phyloP scores from a whole-genome alignment of 2,797 vertebrate species.

The Salarias fasciatus region DNA sequence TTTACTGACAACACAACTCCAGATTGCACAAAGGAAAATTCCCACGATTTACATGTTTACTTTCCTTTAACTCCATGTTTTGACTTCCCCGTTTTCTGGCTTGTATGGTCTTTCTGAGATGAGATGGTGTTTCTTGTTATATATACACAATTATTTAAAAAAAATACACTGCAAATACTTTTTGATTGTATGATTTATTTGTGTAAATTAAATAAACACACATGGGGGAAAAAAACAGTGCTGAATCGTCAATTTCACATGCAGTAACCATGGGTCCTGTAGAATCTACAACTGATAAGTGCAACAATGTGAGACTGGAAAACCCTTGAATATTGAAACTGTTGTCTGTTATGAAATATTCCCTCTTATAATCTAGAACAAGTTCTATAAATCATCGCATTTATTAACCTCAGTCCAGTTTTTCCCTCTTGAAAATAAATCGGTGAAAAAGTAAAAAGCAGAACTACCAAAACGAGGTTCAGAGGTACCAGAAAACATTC shows the following conservation, averaged over 20 bases:
- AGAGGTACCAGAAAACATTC: background rate
- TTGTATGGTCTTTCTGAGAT: background rate
- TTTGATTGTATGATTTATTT: constrained; percentile 41
- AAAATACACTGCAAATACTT: background rate
- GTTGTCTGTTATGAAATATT: background rate
- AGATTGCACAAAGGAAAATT: background rate
- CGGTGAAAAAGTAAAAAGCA: background rate
- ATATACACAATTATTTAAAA: background rate
- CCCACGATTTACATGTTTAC: constrained; percentile 4
- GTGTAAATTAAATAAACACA: constrained; percentile 16
- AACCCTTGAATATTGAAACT: background rate
- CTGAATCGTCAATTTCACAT: constrained; percentile 1
- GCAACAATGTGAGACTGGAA: constrained; percentile 3
- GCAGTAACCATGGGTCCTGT: constrained; percentile 35
- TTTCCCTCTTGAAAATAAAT: background rate
- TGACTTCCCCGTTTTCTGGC: background rate
- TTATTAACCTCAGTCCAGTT: background rate
- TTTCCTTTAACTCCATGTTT: constrained; percentile 4
- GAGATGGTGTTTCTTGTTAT: too few relatives aligned
- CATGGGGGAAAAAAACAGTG: constrained; percentile 1
- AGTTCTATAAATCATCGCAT: constrained; percentile 12
- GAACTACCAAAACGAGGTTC: background rate
- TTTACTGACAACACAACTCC: background rate
- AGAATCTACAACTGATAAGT: constrained; percentile 22
- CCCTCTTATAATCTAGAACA: background rate